A percentile compares a stretch with the other conserved stretches of the same genome.
These are phyloP conservation scores for Lordiphosa stackelbergi DNA, from an alignment of 1,140 invertebrate genomes.

Conservation along the genomic window DNA sequence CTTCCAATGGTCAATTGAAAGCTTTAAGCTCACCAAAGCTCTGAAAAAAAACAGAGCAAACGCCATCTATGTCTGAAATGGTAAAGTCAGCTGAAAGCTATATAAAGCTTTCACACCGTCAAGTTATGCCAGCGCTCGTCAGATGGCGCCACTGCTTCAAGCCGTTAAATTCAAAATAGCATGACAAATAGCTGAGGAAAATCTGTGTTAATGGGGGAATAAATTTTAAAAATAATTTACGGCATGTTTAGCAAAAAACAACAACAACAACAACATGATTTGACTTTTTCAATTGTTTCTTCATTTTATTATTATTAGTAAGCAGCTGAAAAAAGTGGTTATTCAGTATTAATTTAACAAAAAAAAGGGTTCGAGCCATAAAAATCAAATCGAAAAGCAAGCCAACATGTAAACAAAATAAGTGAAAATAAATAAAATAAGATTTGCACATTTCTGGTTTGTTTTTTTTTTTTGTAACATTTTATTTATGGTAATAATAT, in stretches of 20 bases:
- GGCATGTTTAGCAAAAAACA: constrained; percentile 11
- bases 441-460: constrained; percentile 2
- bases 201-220: neutral
- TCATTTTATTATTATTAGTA: constrained; percentile 35
- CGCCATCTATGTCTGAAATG: too few species aligned
- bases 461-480: constrained; percentile 49
- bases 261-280: constrained; percentile 15
- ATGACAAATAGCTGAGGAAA: too few species aligned
- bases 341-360: neutral
- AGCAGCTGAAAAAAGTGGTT: constrained; percentile 6
- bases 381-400: too few species aligned
- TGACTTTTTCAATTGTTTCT: constrained; percentile 11
- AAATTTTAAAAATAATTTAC: neutral
- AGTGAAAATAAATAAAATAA: constrained; percentile 24
- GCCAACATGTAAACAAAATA: constrained; percentile 2
- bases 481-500: constrained; percentile 55
- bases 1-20: too few species aligned
- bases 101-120: too few species aligned
- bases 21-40: too few species aligned
- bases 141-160: too few species aligned
- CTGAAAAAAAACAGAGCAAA: too few species aligned
- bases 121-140: too few species aligned
- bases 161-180: too few species aligned
- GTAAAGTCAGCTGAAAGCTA: too few species aligned
- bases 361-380: too few species aligned